Base-by-base conservation (phyloP, 2,113 vertebrate genomes). In the Octodon degus region DNA sequence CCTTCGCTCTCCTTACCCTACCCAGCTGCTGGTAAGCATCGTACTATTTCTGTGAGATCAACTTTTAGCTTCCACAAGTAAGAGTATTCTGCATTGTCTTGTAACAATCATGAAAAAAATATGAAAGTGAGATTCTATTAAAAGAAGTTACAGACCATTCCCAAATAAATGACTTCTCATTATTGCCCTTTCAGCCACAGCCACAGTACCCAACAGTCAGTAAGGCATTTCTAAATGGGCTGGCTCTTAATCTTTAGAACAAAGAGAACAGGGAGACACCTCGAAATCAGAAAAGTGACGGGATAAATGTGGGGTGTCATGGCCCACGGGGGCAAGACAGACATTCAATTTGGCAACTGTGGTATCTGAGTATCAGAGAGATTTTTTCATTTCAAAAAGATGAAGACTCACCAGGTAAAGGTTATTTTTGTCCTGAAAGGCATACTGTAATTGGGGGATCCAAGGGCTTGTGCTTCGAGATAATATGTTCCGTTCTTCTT, bases 361-460 rank as follows among this genome's bases (percentile, higher is more conserved):
- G 3, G 37, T 4, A 55, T 86, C 89, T 47, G 47, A 62, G 47
- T 20, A 72, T 53, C 67, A 6, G 62, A n/a, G 70, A 14, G 34
- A 11, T 17, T 30, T 9, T 80, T 70, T 47, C 17, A 34, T 50
- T 70, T 50, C 67, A 43, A 9, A 91, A 43, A 92, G 58, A 93
- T 0, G 11, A 96, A 97, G 65, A 77, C 98, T 99, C 97, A 99
- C 99, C 99, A 99, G 98, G 97, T 99, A 99, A 77, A 99, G 98
- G 84, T 98, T 98, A 84, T 99, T 99, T 98, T 98, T 99, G 98
- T 99, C 99, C 97, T 99, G 99, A 98, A 99, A 99, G 34, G 99
- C 99, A 85, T 99, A 99, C 7, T 99, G 98, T 82, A 99, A 98
- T 89, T 99, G 98, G 76, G 99, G 99, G 93, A 99, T 99, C 99